Evolutionary conservation across 2,113 vertebrate genomes (phyloP), one percentile per base, ranked within the genome.

Genomic region (Alouatta palliata): DNA sequence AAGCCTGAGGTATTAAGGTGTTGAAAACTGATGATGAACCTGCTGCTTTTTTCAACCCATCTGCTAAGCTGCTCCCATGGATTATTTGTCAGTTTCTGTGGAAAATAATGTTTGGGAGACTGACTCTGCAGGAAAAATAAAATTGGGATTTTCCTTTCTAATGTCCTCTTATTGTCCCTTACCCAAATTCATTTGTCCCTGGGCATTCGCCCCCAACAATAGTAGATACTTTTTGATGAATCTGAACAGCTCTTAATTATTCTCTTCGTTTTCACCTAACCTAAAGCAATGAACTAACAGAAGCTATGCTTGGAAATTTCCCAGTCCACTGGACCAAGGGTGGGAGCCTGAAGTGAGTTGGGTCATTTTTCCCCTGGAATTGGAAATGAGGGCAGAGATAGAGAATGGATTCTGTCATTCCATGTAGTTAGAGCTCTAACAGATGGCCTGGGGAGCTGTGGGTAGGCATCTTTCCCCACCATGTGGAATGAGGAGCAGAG

Each of bases 381-480:
- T 82, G 85, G 43, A 32, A 83, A 71, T 70, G 45, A 81, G 43
- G 83, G 71, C 83, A 27, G 23, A 93, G 35, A 56, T 35, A 11
- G 76, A 95, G 61, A 56, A 54, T 49, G 3, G 27, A 76, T 58
- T 58, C 47, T 7, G 73, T 79, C 37, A 16, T 30, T 82, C 43
- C 16, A 2, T 64, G 79, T 70, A 64, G 11, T 43, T 94, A 47
- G n/a, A 82, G 81, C 20, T 86, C 17, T 52, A 21, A 21, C 56
- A 92, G 23, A 70, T 94, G 92, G 84, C 49, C 83, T 83, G n/a
- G 32, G 43, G 56, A 87, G 61, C 40, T 70, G 71, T 93, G 83
- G 68, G 79, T 71, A 73, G 86, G 66, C 73, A 91, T 82, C 86
- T 52, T 27, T 79, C 77, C 40, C 13, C 23, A 70, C 43, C n/a